phyloP scores from a whole-genome alignment of 2,888 invertebrate genomes.

The Stenichneumon culpator region DNA sequence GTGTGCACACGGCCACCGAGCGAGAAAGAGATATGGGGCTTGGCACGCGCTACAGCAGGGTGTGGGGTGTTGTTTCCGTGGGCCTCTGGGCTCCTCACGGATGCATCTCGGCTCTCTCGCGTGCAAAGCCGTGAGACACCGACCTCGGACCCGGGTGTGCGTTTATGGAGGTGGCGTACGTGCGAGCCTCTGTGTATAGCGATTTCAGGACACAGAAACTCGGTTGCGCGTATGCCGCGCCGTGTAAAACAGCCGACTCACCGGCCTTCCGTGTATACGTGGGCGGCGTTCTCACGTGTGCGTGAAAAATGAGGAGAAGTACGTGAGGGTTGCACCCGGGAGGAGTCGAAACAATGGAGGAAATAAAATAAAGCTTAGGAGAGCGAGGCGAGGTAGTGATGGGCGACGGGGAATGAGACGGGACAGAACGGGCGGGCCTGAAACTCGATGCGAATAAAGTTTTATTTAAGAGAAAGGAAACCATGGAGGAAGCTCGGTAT shows the following conservation, averaged over 20 bases:
- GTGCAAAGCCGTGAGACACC: slow-evolving; percentile 32
- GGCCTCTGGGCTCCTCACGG: slow-evolving; percentile 52
- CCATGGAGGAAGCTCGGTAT: slow-evolving; percentile 26
- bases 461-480: slow-evolving; percentile 74
- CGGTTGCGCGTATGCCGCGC: slow-evolving; percentile 21
- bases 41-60: slow-evolving; percentile 53
- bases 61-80: slow-evolving; percentile 52
- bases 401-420: slow-evolving; percentile 55
- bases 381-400: slow-evolving; percentile 64
- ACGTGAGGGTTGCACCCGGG: slow-evolving; percentile 78
- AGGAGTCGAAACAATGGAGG: slow-evolving; percentile 82
- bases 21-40: slow-evolving; percentile 80
- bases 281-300: slow-evolving; percentile 67
- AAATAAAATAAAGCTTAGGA: slow-evolving; percentile 83
- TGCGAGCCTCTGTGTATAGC: slow-evolving; percentile 15
- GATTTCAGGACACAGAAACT: slow-evolving; percentile 11
- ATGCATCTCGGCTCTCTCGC: slow-evolving; percentile 43
- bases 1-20: slow-evolving; percentile 72
- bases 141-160: slow-evolving; percentile 41
- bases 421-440: slow-evolving; percentile 69
- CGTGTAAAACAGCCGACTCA: slow-evolving; percentile 35
- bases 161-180: slow-evolving; percentile 61
- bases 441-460: slow-evolving; percentile 63
- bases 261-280: slow-evolving; percentile 36
- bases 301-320: slow-evolving; percentile 80